Base-by-base conservation (phyloP, 2,113 vertebrate species). In the Geothlypis trichas region DNA sequence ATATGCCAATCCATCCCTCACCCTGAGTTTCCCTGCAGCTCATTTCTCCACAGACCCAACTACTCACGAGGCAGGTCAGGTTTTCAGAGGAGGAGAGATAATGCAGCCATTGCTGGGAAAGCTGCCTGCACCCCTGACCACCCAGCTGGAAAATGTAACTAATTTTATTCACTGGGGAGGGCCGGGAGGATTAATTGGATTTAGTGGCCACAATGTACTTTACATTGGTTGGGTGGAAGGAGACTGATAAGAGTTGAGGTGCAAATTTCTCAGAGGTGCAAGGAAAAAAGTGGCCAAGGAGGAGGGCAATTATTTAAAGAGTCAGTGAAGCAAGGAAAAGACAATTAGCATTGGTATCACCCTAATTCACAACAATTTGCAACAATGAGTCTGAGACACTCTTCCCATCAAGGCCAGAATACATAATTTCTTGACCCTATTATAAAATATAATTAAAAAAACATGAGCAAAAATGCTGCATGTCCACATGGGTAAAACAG, bases 341-440 rank as follows among this genome's bases (percentile, higher is more conserved):
- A 96, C 88, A 96, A 95, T 95, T 96, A 96, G 90, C 76, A 39
- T 87, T 89, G 77, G 92, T 96, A 96, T 91, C 90, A 95, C 83
- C 85, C 83, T 96, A 93, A 96, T 94, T 96, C 95, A 96, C 95
- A 96, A 93, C 90, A 96, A 95, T 92, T 96, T 97, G 76, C 76
- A 95, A 90, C 76, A 94, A 96, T 84, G 76, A 90, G 54, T 55
- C 88, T 87, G 90, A 91, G 65, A 61, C 73, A 72, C 14, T 93
- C 72, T 90, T 94, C 76, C 68, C 28, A 76, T 88, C 86, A 93
- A 95, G 52, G 80, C 72, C 92, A 68, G 90, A 93, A 95, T 77
- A 42, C 54, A 78, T 92, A 94, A 95, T 94, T 95, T 61, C 85
- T 96, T 94, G 88, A 94, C 66, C 79, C 95, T 89, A 92, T 96